Conservation (phyloP, 2,113 vertebrate species). For the Plecturocebus donacophilus region DNA sequence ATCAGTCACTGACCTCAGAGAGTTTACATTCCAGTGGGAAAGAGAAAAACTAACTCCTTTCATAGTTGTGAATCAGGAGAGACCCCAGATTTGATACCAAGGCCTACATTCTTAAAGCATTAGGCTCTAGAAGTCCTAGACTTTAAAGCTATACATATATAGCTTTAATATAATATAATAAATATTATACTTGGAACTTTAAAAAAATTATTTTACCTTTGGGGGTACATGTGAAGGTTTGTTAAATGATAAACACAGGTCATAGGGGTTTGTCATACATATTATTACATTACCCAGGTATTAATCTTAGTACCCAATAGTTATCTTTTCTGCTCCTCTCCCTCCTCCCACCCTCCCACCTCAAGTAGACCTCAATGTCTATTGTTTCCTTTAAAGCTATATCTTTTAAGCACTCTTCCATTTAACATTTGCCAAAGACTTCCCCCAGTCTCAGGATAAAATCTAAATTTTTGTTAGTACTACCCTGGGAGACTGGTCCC, state of each 20-base stretch:
- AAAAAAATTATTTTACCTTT: too few species aligned
- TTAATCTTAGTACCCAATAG: too few species aligned
- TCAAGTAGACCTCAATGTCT: too few species aligned
- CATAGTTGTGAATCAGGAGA: neutral
- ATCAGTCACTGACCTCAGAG: neutral
- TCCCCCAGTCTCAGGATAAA: constrained; percentile 36
- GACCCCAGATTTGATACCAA: neutral
- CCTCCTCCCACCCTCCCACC: too few species aligned
- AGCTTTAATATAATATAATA: too few species aligned
- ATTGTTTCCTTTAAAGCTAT: neutral
- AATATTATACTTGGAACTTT: too few species aligned
- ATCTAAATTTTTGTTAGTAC: constrained; percentile 22
- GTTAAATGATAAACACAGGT: too few species aligned
- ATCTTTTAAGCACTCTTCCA: constrained; percentile 50
- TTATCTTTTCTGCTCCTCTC: too few species aligned
- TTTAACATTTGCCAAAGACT: constrained; percentile 38
- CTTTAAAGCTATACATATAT: neutral
- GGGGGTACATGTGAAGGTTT: too few species aligned
- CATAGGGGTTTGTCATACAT: too few species aligned
- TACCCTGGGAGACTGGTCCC: neutral
- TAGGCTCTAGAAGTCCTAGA: neutral
- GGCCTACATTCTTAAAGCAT: neutral
- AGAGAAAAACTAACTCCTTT: neutral
- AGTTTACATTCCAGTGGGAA: constrained; percentile 20
- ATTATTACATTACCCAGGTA: too few species aligned